Evolutionary conservation across 1,140 invertebrate species (phyloP).

Genomic region (Phortica variegata): DNA sequence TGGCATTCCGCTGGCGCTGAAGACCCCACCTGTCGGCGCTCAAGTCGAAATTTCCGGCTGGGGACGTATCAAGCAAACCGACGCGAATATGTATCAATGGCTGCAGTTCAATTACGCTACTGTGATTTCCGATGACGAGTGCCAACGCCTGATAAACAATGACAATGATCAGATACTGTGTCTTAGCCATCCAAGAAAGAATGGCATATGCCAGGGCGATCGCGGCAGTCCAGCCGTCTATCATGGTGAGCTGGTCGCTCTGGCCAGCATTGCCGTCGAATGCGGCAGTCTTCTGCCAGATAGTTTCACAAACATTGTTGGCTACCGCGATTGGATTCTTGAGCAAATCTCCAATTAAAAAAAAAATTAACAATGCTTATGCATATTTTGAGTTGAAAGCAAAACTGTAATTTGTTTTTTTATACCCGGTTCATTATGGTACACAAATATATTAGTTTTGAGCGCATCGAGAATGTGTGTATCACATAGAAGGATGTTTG

Average conservation of each 20-base stretch:
- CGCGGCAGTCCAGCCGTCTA: constrained; percentile 45
- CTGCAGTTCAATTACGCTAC: constrained; percentile 30
- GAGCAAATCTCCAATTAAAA: constrained; percentile 30
- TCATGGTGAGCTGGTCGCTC: constrained; percentile 25
- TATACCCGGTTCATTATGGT: no score
- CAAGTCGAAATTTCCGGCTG: constrained; percentile 42
- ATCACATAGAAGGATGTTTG: no score
- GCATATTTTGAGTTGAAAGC: background rate
- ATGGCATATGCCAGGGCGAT: constrained; percentile 42
- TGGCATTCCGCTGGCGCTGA: constrained; percentile 22
- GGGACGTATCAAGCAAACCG: constrained; percentile 32
- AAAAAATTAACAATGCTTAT: background rate
- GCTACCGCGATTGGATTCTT: constrained; percentile 38
- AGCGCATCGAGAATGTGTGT: no score
- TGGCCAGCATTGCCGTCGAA: constrained; percentile 33
- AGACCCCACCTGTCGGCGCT: constrained; percentile 19
- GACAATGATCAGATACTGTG: constrained; percentile 33
- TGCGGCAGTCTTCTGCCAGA: constrained; percentile 42
- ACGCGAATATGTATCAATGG: constrained; percentile 28
- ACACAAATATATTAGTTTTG: no score
- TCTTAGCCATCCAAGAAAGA: constrained; percentile 28
- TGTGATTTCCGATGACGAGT: constrained; percentile 14
- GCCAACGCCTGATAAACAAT: constrained; percentile 7
- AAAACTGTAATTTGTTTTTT: background rate
- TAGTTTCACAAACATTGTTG: constrained; percentile 37